Percentiles rank a stretch among this genome's conserved stretches.
Evolutionary conservation across 2,797 vertebrate species (phyloP).

Genomic region (Gephyroberyx darwinii): DNA sequence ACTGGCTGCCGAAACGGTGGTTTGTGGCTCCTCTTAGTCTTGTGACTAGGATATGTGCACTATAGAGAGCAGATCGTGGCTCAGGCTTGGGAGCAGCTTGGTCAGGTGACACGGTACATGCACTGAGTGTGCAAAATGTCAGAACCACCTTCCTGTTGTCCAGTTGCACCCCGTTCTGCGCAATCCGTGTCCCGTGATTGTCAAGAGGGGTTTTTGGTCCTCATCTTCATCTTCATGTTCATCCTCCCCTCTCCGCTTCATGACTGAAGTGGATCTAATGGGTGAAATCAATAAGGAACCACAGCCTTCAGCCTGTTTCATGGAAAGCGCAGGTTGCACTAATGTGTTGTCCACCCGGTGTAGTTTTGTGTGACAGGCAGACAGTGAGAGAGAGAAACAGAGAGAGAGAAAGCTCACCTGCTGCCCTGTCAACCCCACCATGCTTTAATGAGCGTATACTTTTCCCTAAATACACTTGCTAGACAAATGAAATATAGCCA

Average conservation of each 20-base stretch:
- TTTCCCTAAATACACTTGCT: not conserved
- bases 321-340: no score
- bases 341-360: not conserved
- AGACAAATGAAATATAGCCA: not conserved
- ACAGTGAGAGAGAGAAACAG: slow-evolving; percentile 2
- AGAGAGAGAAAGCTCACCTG: not conserved
- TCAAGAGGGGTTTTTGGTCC: no score
- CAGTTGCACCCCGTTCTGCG: no score
- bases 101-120: not conserved
- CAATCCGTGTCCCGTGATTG: no score
- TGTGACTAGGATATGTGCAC: not conserved
- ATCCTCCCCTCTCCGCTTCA: no score
- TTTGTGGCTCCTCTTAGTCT: slow-evolving; percentile 10
- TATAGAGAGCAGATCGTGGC: slow-evolving; percentile 9
- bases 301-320: no score
- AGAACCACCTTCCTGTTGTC: no score
- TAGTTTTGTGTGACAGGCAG: slow-evolving; percentile 20
- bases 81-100: slow-evolving; percentile 9
- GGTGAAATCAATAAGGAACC: no score
- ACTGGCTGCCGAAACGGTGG: slow-evolving; percentile 1
- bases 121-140: no score
- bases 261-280: no score
- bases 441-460: slow-evolving; percentile 54
- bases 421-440: slow-evolving; percentile 11
- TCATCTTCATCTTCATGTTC: no score